Percentiles rank a stretch among this genome's conserved stretches.
These are phyloP conservation scores for Leucosticte australis DNA, from an alignment of 2,113 vertebrate genomes.

Conservation along the genomic window DNA sequence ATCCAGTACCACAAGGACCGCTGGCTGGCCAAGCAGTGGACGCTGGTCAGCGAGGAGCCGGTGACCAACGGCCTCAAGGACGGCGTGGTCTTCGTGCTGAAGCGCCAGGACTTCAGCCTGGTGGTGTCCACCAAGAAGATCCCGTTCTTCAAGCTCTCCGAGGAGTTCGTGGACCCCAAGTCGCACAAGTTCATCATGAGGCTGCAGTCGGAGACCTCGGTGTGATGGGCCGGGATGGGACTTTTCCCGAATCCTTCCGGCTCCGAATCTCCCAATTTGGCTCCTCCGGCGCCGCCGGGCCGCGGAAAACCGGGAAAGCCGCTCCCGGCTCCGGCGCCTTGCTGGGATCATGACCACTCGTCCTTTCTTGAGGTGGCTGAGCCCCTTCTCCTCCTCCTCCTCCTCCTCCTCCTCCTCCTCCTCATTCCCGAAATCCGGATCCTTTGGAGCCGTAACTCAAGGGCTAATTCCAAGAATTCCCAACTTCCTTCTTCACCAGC, in stretches of 20 bases:
- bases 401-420: background rate
- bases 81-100: conserved; percentile 88
- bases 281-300: background rate
- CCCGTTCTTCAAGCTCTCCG: conserved; percentile 90
- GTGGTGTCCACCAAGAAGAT: conserved; percentile 90
- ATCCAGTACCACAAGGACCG: conserved; percentile 93
- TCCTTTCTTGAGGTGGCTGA: background rate
- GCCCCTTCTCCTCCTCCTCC: background rate
- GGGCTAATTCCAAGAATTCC: conserved; percentile 24
- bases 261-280: background rate
- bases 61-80: conserved; percentile 90
- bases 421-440: background rate
- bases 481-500: conserved; percentile 22
- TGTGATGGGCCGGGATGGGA: conserved; percentile 43
- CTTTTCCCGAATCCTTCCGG: no score
- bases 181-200: conserved; percentile 97
- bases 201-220: conserved; percentile 94
- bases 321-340: background rate
- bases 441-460: background rate
- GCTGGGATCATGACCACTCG: background rate
- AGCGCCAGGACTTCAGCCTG: conserved; percentile 90
- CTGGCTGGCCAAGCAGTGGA: conserved; percentile 94
- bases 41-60: conserved; percentile 91
- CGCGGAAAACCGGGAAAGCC: background rate
- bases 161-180: conserved; percentile 96